A percentile compares a stretch with the other conserved stretches of the same genome.
Conservation (phyloP, 2,888 invertebrate species). For the Elegia similella region DNA sequence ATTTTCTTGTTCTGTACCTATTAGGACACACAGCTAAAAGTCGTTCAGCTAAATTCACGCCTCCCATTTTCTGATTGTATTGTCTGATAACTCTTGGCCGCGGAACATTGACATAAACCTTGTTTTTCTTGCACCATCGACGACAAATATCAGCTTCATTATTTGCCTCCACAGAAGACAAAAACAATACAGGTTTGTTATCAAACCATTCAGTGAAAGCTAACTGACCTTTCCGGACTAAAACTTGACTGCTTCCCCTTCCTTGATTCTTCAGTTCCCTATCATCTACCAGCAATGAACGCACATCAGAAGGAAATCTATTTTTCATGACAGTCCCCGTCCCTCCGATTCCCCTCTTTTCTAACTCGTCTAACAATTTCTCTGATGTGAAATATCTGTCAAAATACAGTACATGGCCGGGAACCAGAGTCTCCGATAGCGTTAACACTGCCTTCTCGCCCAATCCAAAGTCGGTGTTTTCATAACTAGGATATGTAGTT, state of each 20-base stretch:
- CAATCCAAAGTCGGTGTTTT: conserved; percentile 10
- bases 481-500: conserved; percentile 17
- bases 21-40: conserved; percentile 21
- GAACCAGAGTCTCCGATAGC: conserved; percentile 17
- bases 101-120: conserved; percentile 15
- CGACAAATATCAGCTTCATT: conserved; percentile 1
- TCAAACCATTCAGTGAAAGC: no score
- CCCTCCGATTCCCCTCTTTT: conserved; percentile 7
- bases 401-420: no score
- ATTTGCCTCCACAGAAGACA: conserved; percentile 1
- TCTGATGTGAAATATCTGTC: conserved; percentile 21
- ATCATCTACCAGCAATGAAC: no score
- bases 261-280: no score
- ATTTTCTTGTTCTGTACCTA: conserved; percentile 22
- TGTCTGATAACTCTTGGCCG: conserved; percentile 20
- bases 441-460: conserved; percentile 21
- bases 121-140: conserved; percentile 19
- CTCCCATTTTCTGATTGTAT: conserved; percentile 17
- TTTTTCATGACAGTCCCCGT: conserved; percentile 21
- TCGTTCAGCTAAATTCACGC: conserved; percentile 22
- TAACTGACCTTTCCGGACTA: not conserved
- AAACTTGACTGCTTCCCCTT: no score
- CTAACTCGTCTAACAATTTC: conserved; percentile 16
- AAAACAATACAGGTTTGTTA: no score
- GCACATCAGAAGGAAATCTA: conserved; percentile 11